Base-by-base conservation (phyloP, 1,140 invertebrate species). In the Trichomalopsis sarcophagae region DNA sequence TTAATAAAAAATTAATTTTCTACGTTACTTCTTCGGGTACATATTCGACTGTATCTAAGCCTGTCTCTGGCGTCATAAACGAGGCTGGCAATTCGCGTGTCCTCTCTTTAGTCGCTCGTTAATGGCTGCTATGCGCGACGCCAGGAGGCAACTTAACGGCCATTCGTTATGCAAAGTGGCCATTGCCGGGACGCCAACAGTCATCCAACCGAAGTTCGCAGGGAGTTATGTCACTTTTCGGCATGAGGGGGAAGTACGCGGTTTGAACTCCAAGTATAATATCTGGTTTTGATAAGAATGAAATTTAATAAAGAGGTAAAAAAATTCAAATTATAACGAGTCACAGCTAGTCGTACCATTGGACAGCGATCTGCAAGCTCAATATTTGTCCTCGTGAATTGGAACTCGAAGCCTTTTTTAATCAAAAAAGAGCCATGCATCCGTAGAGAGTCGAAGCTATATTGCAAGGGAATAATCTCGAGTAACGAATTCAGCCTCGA, bases 81-180 rank as follows among this genome's bases (percentile, higher is more conserved):
- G 55, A 5, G 55, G 17, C 21, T 62, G 55, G 17, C 17, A 7
- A 62, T 62, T 62, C 55, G 55, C 17, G 55, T 21, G 7, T 62
- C 55, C 55, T 62, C 55, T 62, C 68, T 71, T 71, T 71, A 27
- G 68, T 30, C 27, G 68, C 36, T 23, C 71, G 30, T 36, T 75
- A 75, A 75, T 75, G 21, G 36, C 36, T 14, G n/a, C 36, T 40
- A 44, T 44, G 73, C 9, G 30, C 73, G 33, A 40, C 21, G 30
- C 14, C 13, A 40, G 40, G 21, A 30, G 55, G n/a, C 76, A 66
- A 66, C 76, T 78, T 78, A 78, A 33, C 27, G 27, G 27, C 50
- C 36, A 44, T 69, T 69, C 21, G 79, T 81, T 69, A 79, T 79
- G 50, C 77, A 81, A 81, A 81, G 50, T 81, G 79, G 66, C 33